Evolutionary conservation across 2,113 vertebrate genomes (phyloP).

Genomic region (Stercorarius parasiticus): DNA sequence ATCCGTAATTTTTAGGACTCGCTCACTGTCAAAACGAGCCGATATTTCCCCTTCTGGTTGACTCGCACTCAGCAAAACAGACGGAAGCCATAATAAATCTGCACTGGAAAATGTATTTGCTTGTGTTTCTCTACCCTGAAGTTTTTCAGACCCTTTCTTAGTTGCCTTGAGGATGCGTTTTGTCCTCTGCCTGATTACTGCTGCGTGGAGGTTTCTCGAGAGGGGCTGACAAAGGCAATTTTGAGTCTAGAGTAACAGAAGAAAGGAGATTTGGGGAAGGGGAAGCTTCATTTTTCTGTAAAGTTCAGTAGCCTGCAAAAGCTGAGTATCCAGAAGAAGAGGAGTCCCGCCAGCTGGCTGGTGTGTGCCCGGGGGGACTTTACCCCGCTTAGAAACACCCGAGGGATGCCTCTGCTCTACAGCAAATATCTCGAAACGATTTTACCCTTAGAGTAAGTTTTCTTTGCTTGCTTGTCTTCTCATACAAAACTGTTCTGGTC

Average conservation of each 20-base stretch:
- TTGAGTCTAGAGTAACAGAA: background rate
- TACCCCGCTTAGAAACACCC: background rate
- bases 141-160: constrained; percentile 13
- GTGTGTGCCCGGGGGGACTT: background rate
- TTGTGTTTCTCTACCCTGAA: background rate
- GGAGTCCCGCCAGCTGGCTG: background rate
- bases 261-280: background rate
- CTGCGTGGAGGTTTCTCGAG: background rate
- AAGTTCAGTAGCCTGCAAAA: background rate
- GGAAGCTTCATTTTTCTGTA: background rate
- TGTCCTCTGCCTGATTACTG: background rate
- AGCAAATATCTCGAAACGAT: background rate
- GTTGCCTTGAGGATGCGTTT: background rate
- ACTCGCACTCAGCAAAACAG: constrained; percentile 32
- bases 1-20: background rate
- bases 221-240: background rate
- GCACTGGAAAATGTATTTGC: background rate
- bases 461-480: background rate
- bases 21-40: background rate
- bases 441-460: background rate
- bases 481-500: background rate
- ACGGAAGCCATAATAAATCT: constrained; percentile 18
- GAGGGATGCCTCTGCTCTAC: background rate
- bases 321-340: background rate
- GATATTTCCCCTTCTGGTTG: background rate